These are phyloP conservation scores for Synergus gifuensis DNA, from an alignment of 2,888 invertebrate genomes.

Conservation along the genomic window DNA sequence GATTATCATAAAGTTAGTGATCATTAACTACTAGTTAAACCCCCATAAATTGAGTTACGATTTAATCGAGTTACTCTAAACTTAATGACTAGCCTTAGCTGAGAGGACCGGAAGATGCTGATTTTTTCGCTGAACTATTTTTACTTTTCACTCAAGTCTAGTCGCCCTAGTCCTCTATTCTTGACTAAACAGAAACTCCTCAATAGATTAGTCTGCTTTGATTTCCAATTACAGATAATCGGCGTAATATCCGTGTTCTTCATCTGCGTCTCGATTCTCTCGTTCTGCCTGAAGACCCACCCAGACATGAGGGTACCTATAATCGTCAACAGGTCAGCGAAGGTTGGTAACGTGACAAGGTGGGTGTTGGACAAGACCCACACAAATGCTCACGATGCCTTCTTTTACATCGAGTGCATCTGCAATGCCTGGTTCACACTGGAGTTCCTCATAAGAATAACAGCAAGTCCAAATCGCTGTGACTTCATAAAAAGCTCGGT, in stretches of 20 bases:
- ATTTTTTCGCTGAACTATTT: not conserved
- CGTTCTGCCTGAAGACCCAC: slow-evolving; percentile 99
- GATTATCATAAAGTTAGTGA: not conserved
- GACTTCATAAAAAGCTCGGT: slow-evolving; percentile 97
- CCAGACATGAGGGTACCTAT: slow-evolving; percentile 98
- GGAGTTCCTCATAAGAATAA: slow-evolving; percentile 95
- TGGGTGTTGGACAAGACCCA: slow-evolving; percentile 94
- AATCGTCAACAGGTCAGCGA: slow-evolving; percentile 89
- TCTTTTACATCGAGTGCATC: slow-evolving; percentile 98
- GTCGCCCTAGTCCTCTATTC: not conserved
- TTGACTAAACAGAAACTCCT: not conserved
- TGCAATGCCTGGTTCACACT: slow-evolving; percentile 99
- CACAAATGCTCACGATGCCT: slow-evolving; percentile 97
- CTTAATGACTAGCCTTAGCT: not conserved
- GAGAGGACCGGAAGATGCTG: not conserved
- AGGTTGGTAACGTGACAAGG: slow-evolving; percentile 86
- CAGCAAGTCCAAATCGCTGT: slow-evolving; percentile 95
- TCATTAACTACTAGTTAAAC: not conserved
- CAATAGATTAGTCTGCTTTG: slow-evolving; percentile 2
- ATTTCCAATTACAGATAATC: slow-evolving; percentile 89
- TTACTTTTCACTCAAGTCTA: not conserved
- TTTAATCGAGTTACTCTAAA: not conserved
- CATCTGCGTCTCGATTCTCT: slow-evolving; percentile 99
- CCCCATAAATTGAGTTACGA: not conserved
- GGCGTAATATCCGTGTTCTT: slow-evolving; percentile 99